These are phyloP conservation scores for Tapirus indicus DNA, from an alignment of 2,797 vertebrate species.

Conservation along the genomic window DNA sequence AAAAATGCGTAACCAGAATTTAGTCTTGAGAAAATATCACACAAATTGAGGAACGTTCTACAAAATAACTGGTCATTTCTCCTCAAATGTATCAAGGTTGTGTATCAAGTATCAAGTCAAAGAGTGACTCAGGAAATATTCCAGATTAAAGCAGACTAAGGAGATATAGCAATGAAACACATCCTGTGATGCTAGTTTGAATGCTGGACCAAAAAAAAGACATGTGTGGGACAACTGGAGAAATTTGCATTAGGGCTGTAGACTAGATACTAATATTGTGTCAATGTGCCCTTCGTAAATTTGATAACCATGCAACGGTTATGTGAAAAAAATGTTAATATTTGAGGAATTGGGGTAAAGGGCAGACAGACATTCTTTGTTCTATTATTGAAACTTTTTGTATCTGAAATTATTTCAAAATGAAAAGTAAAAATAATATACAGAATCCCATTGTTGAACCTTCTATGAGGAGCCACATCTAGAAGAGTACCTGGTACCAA, in stretches of 20 bases:
- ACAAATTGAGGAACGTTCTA: not conserved
- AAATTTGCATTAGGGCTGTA: not conserved
- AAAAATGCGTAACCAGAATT: slow-evolving; percentile 39
- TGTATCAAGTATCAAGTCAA: not conserved
- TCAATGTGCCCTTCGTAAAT: not conserved
- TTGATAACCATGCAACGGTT: not conserved
- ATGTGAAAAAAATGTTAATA: not conserved
- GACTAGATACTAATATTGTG: not conserved
- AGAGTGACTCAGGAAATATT: not conserved
- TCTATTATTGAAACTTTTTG: not conserved
- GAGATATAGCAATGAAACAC: not conserved
- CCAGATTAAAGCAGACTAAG: not conserved
- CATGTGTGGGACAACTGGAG: not conserved
- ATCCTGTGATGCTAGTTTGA: not conserved
- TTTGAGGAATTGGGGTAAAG: not conserved
- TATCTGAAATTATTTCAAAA: slow-evolving; percentile 38
- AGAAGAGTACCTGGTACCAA: not conserved
- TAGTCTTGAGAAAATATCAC: not conserved
- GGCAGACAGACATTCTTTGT: not conserved
- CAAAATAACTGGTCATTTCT: not conserved
- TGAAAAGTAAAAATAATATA: not conserved
- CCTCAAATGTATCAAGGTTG: not conserved
- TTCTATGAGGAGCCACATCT: not conserved
- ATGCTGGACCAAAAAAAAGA: not conserved
- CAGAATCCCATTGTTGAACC: not conserved